Evolutionary conservation across 2,113 vertebrate species (phyloP).

Genomic region (Psilopogon haemacephalus): DNA sequence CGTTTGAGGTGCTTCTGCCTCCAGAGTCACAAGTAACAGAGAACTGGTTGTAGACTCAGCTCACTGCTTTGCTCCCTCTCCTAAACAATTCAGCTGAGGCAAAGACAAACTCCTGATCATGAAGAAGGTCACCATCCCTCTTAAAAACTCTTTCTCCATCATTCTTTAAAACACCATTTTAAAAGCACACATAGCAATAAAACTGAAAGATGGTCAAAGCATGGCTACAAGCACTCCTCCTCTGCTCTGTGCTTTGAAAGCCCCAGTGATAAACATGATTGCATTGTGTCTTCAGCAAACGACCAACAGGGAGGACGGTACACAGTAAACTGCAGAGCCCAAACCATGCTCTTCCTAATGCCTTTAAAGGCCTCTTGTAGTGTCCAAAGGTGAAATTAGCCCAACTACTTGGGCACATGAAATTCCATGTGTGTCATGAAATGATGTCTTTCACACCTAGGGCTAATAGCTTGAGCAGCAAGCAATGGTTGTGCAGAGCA

Average conservation of each 20-base stretch:
- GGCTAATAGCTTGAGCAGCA: neutral
- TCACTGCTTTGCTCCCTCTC: neutral
- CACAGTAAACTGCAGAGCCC: neutral
- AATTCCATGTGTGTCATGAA: slow-evolving; percentile 23
- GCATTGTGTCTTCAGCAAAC: neutral
- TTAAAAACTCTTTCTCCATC: neutral
- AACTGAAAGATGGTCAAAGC: neutral
- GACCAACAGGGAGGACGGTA: neutral
- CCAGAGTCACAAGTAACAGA: neutral
- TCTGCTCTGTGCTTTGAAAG: neutral
- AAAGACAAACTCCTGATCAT: neutral
- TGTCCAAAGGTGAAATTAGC: slow-evolving; percentile 11
- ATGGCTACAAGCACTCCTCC: neutral
- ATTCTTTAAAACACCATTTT: too few species aligned
- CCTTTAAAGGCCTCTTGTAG: neutral
- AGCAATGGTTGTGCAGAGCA: neutral
- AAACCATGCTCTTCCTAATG: neutral
- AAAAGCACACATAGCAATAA: neutral
- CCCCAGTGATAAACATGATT: neutral
- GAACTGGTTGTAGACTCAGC: neutral
- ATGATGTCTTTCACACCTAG: neutral
- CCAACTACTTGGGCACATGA: slow-evolving; percentile 28
- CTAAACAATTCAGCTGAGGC: neutral
- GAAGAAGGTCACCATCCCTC: neutral
- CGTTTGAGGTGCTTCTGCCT: neutral